These are phyloP conservation scores for Corythoichthys intestinalis DNA, from an alignment of 2,113 vertebrate genomes.

Conservation along the genomic window DNA sequence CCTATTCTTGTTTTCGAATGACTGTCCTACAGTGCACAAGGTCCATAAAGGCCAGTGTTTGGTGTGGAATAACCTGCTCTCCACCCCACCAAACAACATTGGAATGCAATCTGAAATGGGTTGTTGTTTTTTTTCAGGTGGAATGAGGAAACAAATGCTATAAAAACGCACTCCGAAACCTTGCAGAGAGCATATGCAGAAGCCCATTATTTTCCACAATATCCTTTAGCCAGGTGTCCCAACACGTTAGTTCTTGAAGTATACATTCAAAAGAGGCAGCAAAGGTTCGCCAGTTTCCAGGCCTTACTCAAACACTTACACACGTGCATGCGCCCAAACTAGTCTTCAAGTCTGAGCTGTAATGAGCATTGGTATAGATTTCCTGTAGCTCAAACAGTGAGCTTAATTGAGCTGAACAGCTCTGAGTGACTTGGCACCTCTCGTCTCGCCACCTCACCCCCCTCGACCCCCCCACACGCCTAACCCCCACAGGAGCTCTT, in stretches of 20 bases:
- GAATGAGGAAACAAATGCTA: not conserved
- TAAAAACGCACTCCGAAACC: not conserved
- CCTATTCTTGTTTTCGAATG: not conserved
- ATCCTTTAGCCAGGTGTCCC: not conserved
- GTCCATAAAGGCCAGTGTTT: not conserved
- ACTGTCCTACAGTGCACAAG: not conserved
- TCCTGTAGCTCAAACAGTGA: slow-evolving; percentile 71
- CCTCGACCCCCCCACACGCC: not conserved
- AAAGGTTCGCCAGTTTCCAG: slow-evolving; percentile 58
- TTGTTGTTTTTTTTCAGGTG: not conserved
- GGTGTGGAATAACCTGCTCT: not conserved
- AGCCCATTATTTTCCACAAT: not conserved
- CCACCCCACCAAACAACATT: not conserved
- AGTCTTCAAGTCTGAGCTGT: slow-evolving; percentile 64
- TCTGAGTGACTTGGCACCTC: slow-evolving; percentile 74
- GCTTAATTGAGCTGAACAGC: slow-evolving; percentile 80
- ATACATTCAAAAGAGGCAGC: slow-evolving; percentile 29
- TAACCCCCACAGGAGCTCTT: slow-evolving; percentile 43
- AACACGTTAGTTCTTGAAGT: not conserved
- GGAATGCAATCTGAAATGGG: not conserved
- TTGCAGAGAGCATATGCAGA: not conserved
- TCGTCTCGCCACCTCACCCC: slow-evolving; percentile 50
- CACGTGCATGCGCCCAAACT: slow-evolving; percentile 30
- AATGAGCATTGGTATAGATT: slow-evolving; percentile 77
- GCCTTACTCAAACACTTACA: slow-evolving; percentile 30